Base-by-base conservation (phyloP, 2,797 vertebrate species). In the Ispidina picta region DNA sequence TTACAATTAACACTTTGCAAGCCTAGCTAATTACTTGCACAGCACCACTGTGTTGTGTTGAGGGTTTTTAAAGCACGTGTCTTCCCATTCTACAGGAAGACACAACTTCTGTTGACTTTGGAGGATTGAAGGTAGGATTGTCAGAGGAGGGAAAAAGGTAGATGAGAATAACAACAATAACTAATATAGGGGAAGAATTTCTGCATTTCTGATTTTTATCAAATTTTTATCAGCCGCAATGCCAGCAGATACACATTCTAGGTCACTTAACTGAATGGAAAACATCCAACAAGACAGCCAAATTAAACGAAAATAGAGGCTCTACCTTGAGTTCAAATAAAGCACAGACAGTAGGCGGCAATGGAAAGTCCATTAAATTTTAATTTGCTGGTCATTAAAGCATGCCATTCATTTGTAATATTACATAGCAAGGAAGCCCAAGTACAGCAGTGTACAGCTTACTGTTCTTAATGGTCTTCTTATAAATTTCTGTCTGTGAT, bases 351-450 rank as follows among this genome's bases (percentile, higher is more conserved):
- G 49, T 8, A 41, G 56, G 63, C 65, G 8, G 94, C 84, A 74
- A 58, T 74, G 91, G 94, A 84, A 90, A 95, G 82, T 88, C 82
- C 66, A 81, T 86, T 89, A 91, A 74, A 65, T 64, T 92, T 94
- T 93, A 90, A 93, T 96, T 81, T 82, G 63, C 73, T 86, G 25
- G 79, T 91, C 88, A 68, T 91, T 83, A 65, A 65, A 46, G 59
- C 15, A 70, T 82, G 83, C 15, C 64, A 56, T 92, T 94, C 78
- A 75, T 82, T 93, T 85, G 66, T 66, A 70, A 65, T 88, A 70
- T 71, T 88, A 68, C 66, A 78, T 18, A 52, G 37, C 55, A 83
- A 83, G 76, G 73, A 92, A 83, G 28, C 29, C 41, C 28, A 64
- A 89, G 81, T 64, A 52, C 55, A 82, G 16, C 66, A 92, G 70